Conservation (phyloP, 2,797 vertebrate species). For the Cyprinodon diabolis region DNA sequence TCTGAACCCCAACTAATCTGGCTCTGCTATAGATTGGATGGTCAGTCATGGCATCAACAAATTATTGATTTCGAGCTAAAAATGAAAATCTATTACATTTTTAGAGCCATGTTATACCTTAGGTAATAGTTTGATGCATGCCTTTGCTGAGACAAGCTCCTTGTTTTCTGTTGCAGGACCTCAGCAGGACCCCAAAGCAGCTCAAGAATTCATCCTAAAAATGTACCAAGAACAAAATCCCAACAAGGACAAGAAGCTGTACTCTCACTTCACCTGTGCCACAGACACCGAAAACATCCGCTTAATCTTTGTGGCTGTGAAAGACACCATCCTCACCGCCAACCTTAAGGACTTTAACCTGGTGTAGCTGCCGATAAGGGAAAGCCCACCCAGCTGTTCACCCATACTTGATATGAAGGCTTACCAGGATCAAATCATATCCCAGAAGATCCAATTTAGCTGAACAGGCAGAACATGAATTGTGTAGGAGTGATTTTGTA, state of each 20-base stretch:
- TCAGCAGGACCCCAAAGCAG: slow-evolving; percentile 81
- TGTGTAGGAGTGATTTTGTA: slow-evolving; percentile 11
- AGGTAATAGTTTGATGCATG: not conserved
- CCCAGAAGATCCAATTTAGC: not conserved
- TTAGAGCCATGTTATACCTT: not conserved
- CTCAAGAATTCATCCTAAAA: slow-evolving; percentile 89
- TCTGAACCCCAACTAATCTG: not conserved
- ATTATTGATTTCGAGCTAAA: not conserved
- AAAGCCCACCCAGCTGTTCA: not conserved
- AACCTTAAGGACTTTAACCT: slow-evolving; percentile 89
- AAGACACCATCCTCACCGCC: slow-evolving; percentile 90
- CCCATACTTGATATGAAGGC: not conserved
- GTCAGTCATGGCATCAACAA: not conserved
- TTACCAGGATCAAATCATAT: slow-evolving; percentile 4
- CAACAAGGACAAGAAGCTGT: slow-evolving; percentile 88
- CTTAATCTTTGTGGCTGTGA: slow-evolving; percentile 89
- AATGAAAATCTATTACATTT: not conserved
- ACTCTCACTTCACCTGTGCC: slow-evolving; percentile 90
- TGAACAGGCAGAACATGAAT: slow-evolving; percentile 7
- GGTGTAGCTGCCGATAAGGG: slow-evolving; percentile 60
- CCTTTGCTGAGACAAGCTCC: not conserved
- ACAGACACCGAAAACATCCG: slow-evolving; percentile 92
- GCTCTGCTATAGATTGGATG: not conserved
- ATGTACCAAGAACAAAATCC: slow-evolving; percentile 91
- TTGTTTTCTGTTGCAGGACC: slow-evolving; percentile 74